Evolutionary conservation across 2,888 invertebrate genomes (phyloP).

Genomic region (Ligdia adustata): DNA sequence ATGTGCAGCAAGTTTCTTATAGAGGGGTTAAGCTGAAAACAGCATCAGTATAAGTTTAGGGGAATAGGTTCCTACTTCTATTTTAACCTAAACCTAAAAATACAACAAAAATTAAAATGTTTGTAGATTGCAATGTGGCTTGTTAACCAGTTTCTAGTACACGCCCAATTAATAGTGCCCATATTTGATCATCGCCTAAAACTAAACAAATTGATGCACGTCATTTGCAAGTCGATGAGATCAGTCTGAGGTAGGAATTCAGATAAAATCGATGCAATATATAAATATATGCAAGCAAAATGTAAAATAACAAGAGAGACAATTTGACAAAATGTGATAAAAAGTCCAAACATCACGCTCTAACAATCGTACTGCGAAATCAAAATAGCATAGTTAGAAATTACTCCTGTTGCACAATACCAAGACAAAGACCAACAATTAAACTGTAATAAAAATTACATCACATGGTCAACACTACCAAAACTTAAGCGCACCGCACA

Average conservation of each 20-base stretch:
- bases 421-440: conserved; percentile 13
- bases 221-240: conserved; percentile 9
- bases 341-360: neutral
- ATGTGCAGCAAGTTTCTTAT: too few species aligned
- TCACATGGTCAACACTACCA: conserved; percentile 39
- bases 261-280: neutral
- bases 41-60: too few species aligned
- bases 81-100: too few species aligned
- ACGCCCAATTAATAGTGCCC: neutral
- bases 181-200: conserved; percentile 3
- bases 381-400: conserved; percentile 15
- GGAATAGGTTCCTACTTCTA: too few species aligned
- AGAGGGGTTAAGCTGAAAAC: too few species aligned
- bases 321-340: neutral
- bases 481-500: conserved; percentile 5
- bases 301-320: neutral
- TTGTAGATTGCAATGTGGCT: too few species aligned
- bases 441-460: conserved; percentile 39
- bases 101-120: too few species aligned
- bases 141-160: neutral
- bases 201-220: conserved; percentile 3
- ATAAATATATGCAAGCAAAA: too few species aligned
- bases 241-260: neutral
- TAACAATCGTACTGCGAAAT: conserved; percentile 4
- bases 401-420: conserved; percentile 16